Conservation (phyloP, 37 sponge, comb jelly and placozoan species). For the Haliclona indistincta region DNA sequence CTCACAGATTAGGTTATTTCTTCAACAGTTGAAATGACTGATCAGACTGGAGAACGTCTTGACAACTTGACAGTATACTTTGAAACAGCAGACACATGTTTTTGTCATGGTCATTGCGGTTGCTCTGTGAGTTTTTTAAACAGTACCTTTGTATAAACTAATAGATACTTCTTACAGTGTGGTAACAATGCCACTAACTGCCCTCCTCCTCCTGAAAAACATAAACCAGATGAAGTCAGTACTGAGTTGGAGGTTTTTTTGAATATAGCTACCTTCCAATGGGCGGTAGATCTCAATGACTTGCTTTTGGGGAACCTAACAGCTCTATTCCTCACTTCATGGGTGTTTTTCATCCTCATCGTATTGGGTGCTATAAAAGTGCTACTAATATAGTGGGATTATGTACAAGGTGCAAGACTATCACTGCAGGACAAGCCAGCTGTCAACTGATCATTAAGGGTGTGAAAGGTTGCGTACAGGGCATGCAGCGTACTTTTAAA, state of each 20-base stretch:
- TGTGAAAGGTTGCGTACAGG: neutral
- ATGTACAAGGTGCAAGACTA: too few relatives aligned
- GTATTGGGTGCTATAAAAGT: slow-evolving; percentile 63
- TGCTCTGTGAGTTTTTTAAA: slow-evolving; percentile 53
- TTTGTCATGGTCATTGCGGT: slow-evolving; percentile 83
- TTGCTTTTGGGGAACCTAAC: slow-evolving; percentile 20
- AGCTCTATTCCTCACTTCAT: slow-evolving; percentile 21
- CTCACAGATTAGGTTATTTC: neutral
- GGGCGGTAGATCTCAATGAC: neutral
- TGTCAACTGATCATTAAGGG: neutral
- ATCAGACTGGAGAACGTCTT: slow-evolving; percentile 29
- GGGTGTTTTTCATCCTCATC: slow-evolving; percentile 41
- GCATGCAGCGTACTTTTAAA: neutral
- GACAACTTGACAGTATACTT: slow-evolving; percentile 81
- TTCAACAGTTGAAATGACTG: slow-evolving; percentile 59
- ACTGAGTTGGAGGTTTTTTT: neutral
- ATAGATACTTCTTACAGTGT: slow-evolving; percentile 55
- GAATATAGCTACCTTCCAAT: neutral
- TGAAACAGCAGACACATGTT: slow-evolving; percentile 81
- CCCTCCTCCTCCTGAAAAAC: slow-evolving; percentile 49
- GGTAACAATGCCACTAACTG: slow-evolving; percentile 57
- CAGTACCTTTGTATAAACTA: neutral
- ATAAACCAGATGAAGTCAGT: neutral
- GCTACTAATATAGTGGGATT: slow-evolving; percentile 55
- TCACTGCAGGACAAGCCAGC: neutral